phyloP scores from a whole-genome alignment of 2,797 vertebrate species.

The Premnoplex brunnescens region DNA sequence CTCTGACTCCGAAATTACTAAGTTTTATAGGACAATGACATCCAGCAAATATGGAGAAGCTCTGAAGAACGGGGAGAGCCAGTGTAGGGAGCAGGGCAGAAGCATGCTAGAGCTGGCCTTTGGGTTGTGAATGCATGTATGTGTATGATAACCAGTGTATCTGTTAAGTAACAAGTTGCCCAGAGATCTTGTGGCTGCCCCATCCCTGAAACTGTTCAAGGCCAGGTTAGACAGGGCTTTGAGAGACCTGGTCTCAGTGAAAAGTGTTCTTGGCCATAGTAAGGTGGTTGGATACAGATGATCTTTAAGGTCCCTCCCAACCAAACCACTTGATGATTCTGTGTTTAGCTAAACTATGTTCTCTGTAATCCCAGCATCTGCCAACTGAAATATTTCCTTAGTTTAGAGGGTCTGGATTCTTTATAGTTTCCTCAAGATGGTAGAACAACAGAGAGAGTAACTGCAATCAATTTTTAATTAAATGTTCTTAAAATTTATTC shows the following conservation, averaged over 20 bases:
- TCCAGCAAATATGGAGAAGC: neutral
- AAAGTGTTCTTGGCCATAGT: rapidly evolving
- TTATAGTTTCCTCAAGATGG: neutral
- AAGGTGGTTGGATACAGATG: neutral
- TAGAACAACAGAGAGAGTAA: neutral
- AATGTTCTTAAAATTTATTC: neutral
- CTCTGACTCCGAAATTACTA: neutral
- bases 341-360: neutral
- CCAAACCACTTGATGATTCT: neutral
- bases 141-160: neutral
- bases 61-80: neutral
- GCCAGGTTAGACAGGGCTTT: neutral
- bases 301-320: neutral
- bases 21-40: neutral
- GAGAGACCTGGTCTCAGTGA: neutral
- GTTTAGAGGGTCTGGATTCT: neutral
- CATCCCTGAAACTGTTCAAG: neutral
- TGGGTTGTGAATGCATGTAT: neutral
- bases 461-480: neutral
- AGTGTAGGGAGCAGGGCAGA: neutral
- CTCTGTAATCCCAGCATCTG: neutral
- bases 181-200: neutral
- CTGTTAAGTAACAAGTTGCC: neutral
- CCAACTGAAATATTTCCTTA: neutral
- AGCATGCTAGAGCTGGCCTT: neutral